Evolutionary conservation across 2,888 invertebrate genomes (phyloP), one percentile per base, ranked within the genome.

Genomic region (Parnassius mnemosyne): DNA sequence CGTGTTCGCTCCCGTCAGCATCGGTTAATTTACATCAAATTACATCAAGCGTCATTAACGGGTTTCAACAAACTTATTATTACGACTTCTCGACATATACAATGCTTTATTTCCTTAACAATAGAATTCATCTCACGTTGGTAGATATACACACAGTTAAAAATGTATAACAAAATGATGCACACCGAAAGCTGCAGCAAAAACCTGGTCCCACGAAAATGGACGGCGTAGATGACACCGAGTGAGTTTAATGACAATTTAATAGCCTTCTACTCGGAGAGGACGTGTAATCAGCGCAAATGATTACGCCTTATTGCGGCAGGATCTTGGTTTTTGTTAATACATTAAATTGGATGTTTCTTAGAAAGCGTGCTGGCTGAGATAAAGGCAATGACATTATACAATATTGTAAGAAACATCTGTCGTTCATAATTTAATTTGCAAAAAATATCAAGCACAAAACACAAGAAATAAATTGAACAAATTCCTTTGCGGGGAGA

Each of bases 231-330:
- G 89, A 89, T 89, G 90, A 90, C 90, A 90, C 86, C 73, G 81
- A 81, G 84, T 81, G 81, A 81, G 85, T 89, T 85, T 91, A 91
- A 91, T 88, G 91, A 88, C 87, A 89, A 81, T 91, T 89, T 91
- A 91, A 91, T 91, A 78, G 83, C 87, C 87, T 84, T 79, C 83
- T 87, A 86, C 83, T 83, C 79, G 78, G 79, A 79, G 78, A 73
- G 75, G 82, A 87, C 83, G 72, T 84, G 85, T 83, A 89, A 90
- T 90, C 89, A 89, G 79, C 78, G 78, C 84, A 80, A 82, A 83
- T 85, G 86, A 87, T 88, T 86, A 85, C 60, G 53, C 63, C 43
- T 53, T 10, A 44, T 11, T 53, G 53, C 57, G 42, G 16, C 13
- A 47, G 12, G 13, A 49, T 47, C 52, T 49, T 47, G 47, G 16